Evolutionary conservation across 1,140 invertebrate species (phyloP).

Genomic region (Apis mellifera): DNA sequence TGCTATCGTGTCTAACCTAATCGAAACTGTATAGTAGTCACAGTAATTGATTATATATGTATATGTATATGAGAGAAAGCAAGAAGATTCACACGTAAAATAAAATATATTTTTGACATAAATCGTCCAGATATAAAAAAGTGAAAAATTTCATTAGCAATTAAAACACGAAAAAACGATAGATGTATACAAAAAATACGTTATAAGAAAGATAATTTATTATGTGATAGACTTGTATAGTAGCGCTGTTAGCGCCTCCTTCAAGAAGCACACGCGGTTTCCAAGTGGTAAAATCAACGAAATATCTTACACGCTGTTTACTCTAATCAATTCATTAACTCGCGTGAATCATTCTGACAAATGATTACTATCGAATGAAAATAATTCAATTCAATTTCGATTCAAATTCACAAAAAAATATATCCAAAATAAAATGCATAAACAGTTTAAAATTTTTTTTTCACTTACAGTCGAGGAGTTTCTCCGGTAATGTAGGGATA

Average conservation of each 20-base stretch:
- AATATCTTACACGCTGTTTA: slow-evolving; percentile 4
- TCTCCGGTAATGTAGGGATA: slow-evolving; percentile 57
- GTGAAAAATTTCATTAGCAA: background rate
- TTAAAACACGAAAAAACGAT: background rate
- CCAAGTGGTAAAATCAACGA: slow-evolving; percentile 31
- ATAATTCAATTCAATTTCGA: background rate
- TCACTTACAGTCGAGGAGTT: slow-evolving; percentile 62
- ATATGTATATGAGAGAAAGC: background rate
- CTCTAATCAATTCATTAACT: background rate
- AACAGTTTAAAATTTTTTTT: background rate
- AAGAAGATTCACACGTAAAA: background rate
- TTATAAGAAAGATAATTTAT: slow-evolving; percentile 19
- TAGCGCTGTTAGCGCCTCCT: slow-evolving; percentile 43
- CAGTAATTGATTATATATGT: slow-evolving; percentile 26
- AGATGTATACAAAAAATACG: background rate
- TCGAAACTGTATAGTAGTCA: slow-evolving; percentile 26
- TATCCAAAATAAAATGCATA: background rate
- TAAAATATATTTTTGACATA: background rate
- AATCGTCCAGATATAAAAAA: too few species aligned
- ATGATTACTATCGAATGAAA: background rate
- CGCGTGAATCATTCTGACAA: background rate
- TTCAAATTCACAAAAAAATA: background rate
- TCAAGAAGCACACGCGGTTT: slow-evolving; percentile 23
- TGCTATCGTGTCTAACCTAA: slow-evolving; percentile 21
- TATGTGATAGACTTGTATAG: background rate